Conservation (phyloP, 2,888 invertebrate genomes). For the Campoplex capitator region DNA sequence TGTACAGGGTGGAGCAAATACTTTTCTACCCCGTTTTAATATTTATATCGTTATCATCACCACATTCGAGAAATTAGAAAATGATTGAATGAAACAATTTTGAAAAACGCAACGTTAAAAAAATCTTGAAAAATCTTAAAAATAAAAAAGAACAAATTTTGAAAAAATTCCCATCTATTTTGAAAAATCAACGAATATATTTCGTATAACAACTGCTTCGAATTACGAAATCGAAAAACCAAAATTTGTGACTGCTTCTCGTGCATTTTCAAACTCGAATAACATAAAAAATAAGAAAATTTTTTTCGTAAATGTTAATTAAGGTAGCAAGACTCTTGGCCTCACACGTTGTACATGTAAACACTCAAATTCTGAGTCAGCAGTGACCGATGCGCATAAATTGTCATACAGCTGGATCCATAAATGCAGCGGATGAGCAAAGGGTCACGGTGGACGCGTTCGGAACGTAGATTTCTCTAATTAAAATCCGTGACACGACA, state of each 20-base stretch:
- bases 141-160: not conserved
- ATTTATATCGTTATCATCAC: not conserved
- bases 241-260: not conserved
- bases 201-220: not conserved
- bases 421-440: constrained; percentile 36
- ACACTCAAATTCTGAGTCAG: constrained; percentile 62
- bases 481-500: constrained; percentile 61
- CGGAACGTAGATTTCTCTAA: constrained; percentile 57
- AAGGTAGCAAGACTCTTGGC: not conserved
- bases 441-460: constrained; percentile 21
- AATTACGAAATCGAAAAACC: too few species aligned
- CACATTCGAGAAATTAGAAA: not conserved
- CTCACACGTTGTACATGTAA: constrained; percentile 2
- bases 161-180: not conserved
- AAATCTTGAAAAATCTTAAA: too few species aligned
- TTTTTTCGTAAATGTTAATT: not conserved
- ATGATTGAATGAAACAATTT: not conserved
- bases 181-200: not conserved
- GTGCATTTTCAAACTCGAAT: not conserved
- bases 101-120: too few species aligned
- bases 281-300: not conserved
- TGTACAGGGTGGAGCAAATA: constrained; percentile 9
- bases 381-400: constrained; percentile 63
- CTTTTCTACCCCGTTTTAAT: constrained; percentile 22
- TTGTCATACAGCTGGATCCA: constrained; percentile 59